Conservation (phyloP, 53 echinoderm and acorn worm species). For the Astropecten irregularis region DNA sequence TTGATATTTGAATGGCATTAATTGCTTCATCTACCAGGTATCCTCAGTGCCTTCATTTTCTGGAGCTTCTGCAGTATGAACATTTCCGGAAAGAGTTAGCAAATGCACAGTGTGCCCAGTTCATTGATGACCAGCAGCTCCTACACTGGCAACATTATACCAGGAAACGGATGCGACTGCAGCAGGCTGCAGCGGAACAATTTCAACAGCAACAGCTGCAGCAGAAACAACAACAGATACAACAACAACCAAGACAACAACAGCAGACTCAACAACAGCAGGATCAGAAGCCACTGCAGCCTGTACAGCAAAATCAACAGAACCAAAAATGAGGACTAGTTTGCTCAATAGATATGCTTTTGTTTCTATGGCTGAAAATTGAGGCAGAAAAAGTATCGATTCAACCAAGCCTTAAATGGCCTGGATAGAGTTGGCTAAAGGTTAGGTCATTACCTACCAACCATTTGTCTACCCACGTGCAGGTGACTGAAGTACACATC, state of each 20-base stretch:
- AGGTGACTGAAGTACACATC: too few species aligned
- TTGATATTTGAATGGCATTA: too few species aligned
- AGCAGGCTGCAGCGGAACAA: constrained; percentile 82
- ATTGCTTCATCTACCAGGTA: too few species aligned
- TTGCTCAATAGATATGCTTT: too few species aligned
- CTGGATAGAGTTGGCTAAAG: too few species aligned
- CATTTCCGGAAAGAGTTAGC: constrained; percentile 92
- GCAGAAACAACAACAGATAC: constrained; percentile 77
- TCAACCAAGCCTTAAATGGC: too few species aligned
- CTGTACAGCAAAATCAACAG: constrained; percentile 70
- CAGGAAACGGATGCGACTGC: constrained; percentile 88
- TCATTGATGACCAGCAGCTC: constrained; percentile 96
- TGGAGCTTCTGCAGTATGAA: constrained; percentile 98
- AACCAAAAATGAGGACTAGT: constrained; percentile 61
- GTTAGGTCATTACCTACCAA: too few species aligned
- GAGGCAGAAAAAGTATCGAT: too few species aligned
- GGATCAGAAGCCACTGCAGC: constrained; percentile 70
- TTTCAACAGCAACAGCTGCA: constrained; percentile 82
- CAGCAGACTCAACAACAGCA: constrained; percentile 49
- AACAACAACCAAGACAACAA: constrained; percentile 66
- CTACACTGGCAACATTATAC: constrained; percentile 99
- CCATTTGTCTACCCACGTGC: too few species aligned
- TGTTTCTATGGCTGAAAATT: too few species aligned
- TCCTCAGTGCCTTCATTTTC: constrained; percentile 94
- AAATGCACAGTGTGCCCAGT: constrained; percentile 94